Conservation (phyloP, 2,888 invertebrate species). For the Choristoneura rosaceana region DNA sequence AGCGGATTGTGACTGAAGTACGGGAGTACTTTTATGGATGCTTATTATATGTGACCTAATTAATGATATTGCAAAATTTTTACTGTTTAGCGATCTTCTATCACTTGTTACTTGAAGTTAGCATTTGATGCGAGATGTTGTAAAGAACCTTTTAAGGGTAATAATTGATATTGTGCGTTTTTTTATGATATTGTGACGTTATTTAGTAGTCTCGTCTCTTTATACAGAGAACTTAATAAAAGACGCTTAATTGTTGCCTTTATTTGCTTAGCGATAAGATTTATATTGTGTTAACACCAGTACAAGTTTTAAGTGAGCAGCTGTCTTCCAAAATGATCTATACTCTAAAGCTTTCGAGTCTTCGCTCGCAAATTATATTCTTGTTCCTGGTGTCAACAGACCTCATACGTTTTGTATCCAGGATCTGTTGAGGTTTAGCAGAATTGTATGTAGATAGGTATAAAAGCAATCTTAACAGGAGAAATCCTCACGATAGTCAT, state of each 20-base stretch:
- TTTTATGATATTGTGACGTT: not conserved
- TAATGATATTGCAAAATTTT: slow-evolving; percentile 6
- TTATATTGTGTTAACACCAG: not conserved
- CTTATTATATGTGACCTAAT: slow-evolving; percentile 23
- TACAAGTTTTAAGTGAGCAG: slow-evolving; percentile 1
- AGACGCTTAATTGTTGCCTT: slow-evolving; percentile 5
- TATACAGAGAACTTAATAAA: not conserved
- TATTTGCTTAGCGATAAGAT: slow-evolving; percentile 3
- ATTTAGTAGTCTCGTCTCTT: not conserved
- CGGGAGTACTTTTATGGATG: slow-evolving; percentile 24
- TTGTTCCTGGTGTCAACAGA: not conserved
- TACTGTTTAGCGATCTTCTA: not conserved
- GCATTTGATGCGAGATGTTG: slow-evolving; percentile 23
- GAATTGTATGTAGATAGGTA: not conserved
- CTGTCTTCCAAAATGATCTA: slow-evolving; percentile 6
- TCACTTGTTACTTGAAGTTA: slow-evolving; percentile 1
- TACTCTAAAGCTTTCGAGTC: not conserved
- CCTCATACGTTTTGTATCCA: not conserved
- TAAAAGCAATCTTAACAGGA: not conserved
- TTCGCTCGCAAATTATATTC: not conserved
- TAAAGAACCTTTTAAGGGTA: not conserved
- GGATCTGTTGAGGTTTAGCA: not conserved
- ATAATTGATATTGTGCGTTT: slow-evolving; percentile 22
- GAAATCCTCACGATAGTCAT: not conserved
- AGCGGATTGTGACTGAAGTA: not conserved